A percentile compares a stretch with the other conserved stretches of the same genome.
Conservation (phyloP, 2,888 invertebrate species). For the Venustoraphidia nigricollis region DNA sequence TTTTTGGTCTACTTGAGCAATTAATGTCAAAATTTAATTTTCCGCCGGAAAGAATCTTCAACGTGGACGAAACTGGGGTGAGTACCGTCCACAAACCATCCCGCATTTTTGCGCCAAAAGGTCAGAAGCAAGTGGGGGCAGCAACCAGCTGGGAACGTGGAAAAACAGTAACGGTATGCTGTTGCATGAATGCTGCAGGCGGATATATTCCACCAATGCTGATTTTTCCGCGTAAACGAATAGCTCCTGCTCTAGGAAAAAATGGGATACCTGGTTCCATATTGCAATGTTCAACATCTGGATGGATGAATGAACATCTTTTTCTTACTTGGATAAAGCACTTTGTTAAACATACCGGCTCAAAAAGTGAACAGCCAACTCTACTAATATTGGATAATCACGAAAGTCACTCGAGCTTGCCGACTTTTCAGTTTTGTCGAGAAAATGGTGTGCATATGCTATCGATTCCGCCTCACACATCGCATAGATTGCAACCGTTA, state of each 20-base stretch:
- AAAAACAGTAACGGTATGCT: conserved; percentile 24
- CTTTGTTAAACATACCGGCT: conserved; percentile 13
- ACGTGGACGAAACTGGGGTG: conserved; percentile 27
- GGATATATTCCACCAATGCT: conserved; percentile 28
- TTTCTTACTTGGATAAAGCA: conserved; percentile 14
- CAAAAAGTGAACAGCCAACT: conserved; percentile 14
- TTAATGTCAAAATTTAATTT: no score
- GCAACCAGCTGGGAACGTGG: conserved; percentile 25
- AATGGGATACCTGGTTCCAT: conserved; percentile 25
- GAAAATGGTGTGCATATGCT: conserved; percentile 13
- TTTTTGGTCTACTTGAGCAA: conserved; percentile 13
- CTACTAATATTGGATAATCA: conserved; percentile 9
- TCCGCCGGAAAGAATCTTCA: conserved; percentile 17
- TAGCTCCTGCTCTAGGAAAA: conserved; percentile 22
- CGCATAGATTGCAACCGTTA: conserved; percentile 15
- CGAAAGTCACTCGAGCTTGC: no score
- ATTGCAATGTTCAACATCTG: conserved; percentile 15
- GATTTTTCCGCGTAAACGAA: conserved; percentile 26
- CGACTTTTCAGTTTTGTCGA: conserved; percentile 1
- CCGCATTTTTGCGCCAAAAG: conserved; percentile 23
- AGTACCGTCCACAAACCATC: conserved; percentile 23
- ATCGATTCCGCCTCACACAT: conserved; percentile 15
- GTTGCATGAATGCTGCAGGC: conserved; percentile 25
- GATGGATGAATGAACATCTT: conserved; percentile 16
- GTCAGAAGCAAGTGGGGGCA: conserved; percentile 24